Evolutionary conservation across 2,113 vertebrate species (phyloP), one percentile per base, ranked within the genome.

Genomic region (Nibea albiflora): DNA sequence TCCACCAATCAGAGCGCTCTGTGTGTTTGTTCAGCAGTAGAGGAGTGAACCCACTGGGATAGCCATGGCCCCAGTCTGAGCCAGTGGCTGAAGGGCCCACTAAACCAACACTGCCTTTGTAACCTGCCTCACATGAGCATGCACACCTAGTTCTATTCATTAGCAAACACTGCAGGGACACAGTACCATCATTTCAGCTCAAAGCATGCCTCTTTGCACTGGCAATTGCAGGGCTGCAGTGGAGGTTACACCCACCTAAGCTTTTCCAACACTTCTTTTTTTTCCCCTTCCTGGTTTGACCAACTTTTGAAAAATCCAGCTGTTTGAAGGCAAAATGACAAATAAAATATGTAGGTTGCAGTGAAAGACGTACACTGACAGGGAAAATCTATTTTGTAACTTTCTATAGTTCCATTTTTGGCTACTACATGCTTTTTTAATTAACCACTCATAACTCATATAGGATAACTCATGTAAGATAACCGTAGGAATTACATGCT

Each of bases 1-100:
- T 11, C 20, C 60, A 44, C 95, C 95, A 95, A 95, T 95, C 86
- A 67, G 66, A 88, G 11, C 1, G 56, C 73, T 17, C 10, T 3
- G 71, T 86, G 81, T 83, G 91, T 91, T 90, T 92, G 90, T 57
- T 90, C 88, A 85, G 86, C 87, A 88, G 89, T 78, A 75, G 58
- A 88, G 87, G 74, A 75, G 87, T 54, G 73, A 72, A 84, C 81
- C 84, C 62, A 75, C 70, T 22, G 68, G 83, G 65, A 65, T 84
- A 80, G 66, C 49, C 75, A 80, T 87, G 85, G 84, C 81, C 86
- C 86, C 63, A 61, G 78, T 66, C 69, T 78, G 70, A 80, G 49
- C 31, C 68, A 56, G 62, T 79, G 83, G 64, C 60, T 75, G 76
- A 74, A 87, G 80, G 88, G 88, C 86, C 83, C 71, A 85, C 76